Conservation (phyloP, 2,113 vertebrate species). For the Agapornis roseicollis region DNA sequence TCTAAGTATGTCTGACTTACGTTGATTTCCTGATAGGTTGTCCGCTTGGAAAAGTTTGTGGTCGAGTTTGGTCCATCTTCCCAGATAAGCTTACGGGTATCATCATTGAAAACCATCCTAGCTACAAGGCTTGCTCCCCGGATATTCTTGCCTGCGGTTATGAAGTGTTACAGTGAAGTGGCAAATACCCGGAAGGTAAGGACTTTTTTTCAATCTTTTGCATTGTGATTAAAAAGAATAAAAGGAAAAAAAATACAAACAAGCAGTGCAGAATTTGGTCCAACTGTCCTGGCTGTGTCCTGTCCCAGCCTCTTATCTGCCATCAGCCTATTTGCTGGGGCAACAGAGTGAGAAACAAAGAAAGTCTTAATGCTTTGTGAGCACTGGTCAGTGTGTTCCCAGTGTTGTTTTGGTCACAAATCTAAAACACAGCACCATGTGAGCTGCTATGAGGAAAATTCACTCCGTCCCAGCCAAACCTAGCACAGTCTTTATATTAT, state of each 20-base stretch:
- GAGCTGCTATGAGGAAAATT: background rate
- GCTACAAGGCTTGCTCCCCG: slow-evolving; percentile 85
- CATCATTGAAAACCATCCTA: slow-evolving; percentile 80
- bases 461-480: background rate
- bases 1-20: background rate
- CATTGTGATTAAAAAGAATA: background rate
- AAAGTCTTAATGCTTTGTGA: background rate
- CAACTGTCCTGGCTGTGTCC: background rate
- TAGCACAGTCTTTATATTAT: background rate
- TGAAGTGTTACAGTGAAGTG: slow-evolving; percentile 79
- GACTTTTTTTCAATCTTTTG: background rate
- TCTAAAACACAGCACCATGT: background rate
- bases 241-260: background rate
- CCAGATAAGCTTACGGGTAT: slow-evolving; percentile 78
- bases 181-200: slow-evolving; percentile 79
- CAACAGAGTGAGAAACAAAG: background rate
- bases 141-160: slow-evolving; percentile 85
- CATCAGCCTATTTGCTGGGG: background rate
- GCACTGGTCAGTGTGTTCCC: background rate
- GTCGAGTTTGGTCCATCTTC: slow-evolving; percentile 71
- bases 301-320: background rate
- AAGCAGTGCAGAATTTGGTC: background rate
- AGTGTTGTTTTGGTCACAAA: background rate
- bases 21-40: slow-evolving; percentile 72
- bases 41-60: slow-evolving; percentile 79